Percentiles rank a stretch among this genome's conserved stretches.
These are phyloP conservation scores for Brachypodius melanocephalos DNA, from an alignment of 2,113 vertebrate genomes.

Conservation along the genomic window DNA sequence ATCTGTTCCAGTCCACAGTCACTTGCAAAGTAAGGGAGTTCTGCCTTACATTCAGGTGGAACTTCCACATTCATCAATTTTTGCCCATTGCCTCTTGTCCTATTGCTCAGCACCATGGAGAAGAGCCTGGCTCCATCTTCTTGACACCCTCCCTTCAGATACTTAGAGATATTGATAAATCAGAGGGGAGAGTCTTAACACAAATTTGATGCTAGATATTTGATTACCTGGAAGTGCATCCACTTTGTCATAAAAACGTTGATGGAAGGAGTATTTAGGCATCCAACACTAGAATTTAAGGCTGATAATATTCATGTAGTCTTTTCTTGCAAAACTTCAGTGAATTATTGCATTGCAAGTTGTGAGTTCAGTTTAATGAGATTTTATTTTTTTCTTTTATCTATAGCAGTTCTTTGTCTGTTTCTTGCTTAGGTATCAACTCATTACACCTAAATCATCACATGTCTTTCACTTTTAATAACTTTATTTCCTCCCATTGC, in stretches of 20 bases:
- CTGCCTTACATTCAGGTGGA: neutral
- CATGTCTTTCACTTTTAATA: slow-evolving; percentile 63
- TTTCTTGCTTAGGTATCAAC: slow-evolving; percentile 37
- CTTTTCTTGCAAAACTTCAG: neutral
- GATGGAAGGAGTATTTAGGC: neutral
- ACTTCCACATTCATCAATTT: neutral
- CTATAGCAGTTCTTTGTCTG: neutral
- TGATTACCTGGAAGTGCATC: neutral
- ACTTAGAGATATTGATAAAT: neutral
- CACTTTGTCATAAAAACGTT: neutral
- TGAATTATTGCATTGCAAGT: neutral
- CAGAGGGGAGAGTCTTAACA: neutral
- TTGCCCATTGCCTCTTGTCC: neutral
- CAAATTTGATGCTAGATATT: neutral
- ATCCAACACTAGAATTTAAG: neutral
- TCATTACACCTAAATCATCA: slow-evolving; percentile 61
- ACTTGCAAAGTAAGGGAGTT: neutral
- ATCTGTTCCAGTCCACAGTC: neutral
- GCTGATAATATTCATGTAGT: neutral
- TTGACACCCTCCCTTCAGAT: neutral
- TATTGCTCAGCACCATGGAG: neutral
- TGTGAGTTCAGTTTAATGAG: neutral
- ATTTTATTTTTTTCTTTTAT: neutral
- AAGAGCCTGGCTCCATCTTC: neutral
- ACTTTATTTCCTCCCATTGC: slow-evolving; percentile 19